Base-by-base conservation (phyloP, 2,888 invertebrate species). In the Drosophila kanekoi region DNA sequence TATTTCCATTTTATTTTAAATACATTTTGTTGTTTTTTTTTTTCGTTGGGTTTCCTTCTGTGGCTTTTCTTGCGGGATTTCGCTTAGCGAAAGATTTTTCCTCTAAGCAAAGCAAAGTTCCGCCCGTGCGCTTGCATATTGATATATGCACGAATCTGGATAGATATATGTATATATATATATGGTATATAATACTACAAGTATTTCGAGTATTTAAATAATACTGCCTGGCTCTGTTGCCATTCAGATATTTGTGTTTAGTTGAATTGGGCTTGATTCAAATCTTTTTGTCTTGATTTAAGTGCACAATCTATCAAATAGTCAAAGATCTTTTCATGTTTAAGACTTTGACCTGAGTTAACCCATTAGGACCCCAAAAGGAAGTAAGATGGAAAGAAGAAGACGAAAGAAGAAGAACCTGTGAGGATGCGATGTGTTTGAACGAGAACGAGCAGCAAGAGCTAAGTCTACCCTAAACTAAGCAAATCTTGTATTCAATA, bases 41-140 rank as follows among this genome's bases (percentile, higher is more conserved):
- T 51, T 56, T 49, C 20, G 37, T 51, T 38, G 37, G 49, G 40
- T 11, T 43, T n/a, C 43, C 40, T 60, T 28, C 67, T 70, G 56
- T 72, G 75, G 63, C 64, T 81, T 81, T 81, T 77, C 79, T 79
- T 45, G 82, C 75, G 72, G 53, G 79, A 75, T 70, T 81, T 87
- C 78, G 81, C 72, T 78, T 87, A 84, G 87, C 84, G 47, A 62
- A n/a, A n/a, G 59, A 13, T n/a, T 58, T 72, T 70, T 59, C 59
- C 44, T 58, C 53, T 63, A 60, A 62, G 41, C 64, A 60, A 65
- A 52, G 53, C 53, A 54, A 73, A 69, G 41, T 41, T 32, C 33
- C 59, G 47, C 16, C 35, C 32, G 49, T 59, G 56, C 53, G 59
- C 62, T 61, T 51, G 57, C 59, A 74, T 49, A 71, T 54, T 41